These are phyloP conservation scores for Tragulus kanchil DNA, from an alignment of 2,113 vertebrate species.

Conservation along the genomic window DNA sequence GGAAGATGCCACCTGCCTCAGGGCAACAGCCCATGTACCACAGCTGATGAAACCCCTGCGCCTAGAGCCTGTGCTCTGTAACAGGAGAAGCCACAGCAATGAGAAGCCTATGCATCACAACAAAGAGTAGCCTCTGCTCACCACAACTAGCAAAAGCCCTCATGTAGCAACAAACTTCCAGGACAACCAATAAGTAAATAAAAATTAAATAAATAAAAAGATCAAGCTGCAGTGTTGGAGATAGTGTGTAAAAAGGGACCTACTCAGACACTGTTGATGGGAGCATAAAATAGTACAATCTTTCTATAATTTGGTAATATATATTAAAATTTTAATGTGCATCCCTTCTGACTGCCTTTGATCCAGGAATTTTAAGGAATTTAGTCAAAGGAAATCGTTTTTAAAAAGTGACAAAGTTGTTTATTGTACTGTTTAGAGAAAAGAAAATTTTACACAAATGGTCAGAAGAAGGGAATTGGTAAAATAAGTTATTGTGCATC, in stretches of 20 bases:
- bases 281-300: background rate
- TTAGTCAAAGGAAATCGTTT: constrained; percentile 50
- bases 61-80: background rate
- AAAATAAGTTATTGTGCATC: constrained; percentile 38
- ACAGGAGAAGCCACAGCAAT: background rate
- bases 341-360: background rate
- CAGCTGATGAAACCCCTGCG: background rate
- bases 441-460: constrained; percentile 32
- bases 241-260: background rate
- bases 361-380: constrained; percentile 25
- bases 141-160: background rate
- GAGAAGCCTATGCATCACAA: background rate
- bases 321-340: background rate
- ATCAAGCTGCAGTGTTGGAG: background rate
- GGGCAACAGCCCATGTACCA: background rate
- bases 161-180: background rate
- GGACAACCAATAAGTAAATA: background rate
- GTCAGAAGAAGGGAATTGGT: background rate
- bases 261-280: background rate
- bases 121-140: background rate
- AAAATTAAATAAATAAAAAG: background rate
- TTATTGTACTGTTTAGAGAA: constrained; percentile 49
- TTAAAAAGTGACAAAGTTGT: background rate
- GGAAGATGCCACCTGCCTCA: background rate
- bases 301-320: constrained; percentile 23